Evolutionary conservation across 2,888 invertebrate genomes (phyloP), one percentile per base, ranked within the genome.

Genomic region (Diplazon laetatorius): DNA sequence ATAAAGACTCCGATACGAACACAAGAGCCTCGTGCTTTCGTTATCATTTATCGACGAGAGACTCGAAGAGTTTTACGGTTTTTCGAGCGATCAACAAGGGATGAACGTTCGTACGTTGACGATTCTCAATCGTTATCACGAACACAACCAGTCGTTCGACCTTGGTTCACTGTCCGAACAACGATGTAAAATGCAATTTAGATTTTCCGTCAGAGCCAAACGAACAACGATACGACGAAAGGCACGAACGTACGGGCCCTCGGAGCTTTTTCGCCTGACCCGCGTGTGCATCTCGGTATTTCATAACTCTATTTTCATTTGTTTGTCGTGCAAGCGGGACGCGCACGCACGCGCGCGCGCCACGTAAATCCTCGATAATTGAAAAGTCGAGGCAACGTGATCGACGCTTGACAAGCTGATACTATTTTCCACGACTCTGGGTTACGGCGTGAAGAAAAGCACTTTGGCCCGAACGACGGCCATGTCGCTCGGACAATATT

Each of bases 41-140:
- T 52, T 65, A 16, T 48, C 35, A 71, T 71, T 62, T 62, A 68
- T 70, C 37, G 30, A 39, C 70, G 57, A 39, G 30, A 25, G 46
- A 20, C 30, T 44, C 55, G 44, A 55, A n/a, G n/a, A n/a, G n/a
- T n/a, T 60, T 60, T 42, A 42, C 48, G 50, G 37, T 35, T 65
- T 22, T 25, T 16, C 25, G 63, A 65, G 6, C 52, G 39, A 46
- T n/a, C 52, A 25, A 39, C 52, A 12, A 12, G 12, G 22, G 16
- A 66, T 25, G 50, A 22, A 42, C 10, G 39, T 20, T 52, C 5
- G 14, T 9, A 39, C 52, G 35, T 50, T 6, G 25, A 8, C 16
- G 14, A 8, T 66, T 66, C 52, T 52, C 52, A 39, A 50, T 66
- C 52, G 52, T 66, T 66, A 52, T 52, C 52, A 37, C 20, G 9